Evolutionary conservation across 1,140 invertebrate species (phyloP), one percentile per base, ranked within the genome.

Genomic region (Globodera rostochiensis): DNA sequence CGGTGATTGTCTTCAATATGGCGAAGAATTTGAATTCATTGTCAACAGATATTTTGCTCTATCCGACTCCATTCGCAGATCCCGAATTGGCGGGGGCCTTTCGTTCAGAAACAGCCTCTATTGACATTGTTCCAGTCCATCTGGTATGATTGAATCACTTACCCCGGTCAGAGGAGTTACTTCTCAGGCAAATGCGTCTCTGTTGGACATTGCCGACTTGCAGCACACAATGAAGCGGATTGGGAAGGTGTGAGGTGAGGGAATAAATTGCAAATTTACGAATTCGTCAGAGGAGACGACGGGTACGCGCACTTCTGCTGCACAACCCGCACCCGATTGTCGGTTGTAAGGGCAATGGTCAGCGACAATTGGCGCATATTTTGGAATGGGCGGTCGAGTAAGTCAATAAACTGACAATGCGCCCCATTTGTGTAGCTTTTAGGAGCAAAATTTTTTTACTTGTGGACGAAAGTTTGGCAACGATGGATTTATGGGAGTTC

Each of bases 401-500:
- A 9, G 66, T 60, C 45, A 66, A 66, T n/a, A 45, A n/a, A 76
- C 4, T 13, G 57, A 21, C 11, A 13, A 64, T 9, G 70, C 45
- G 25, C 25, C 19, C 13, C 57, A 66, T 77, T 25, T 45, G 11
- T 45, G 15, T 53, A 11, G 8, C 21, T 74, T 74, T 25, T n/a
- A 77, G 74, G 57, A 13, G 69, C 47, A 50, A 64, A 6, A 57
- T 77, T 11, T 77, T 77, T 69, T 15, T 77, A 36, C 13, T 77
- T 13, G 47, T 77, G 45, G 60, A 77, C 69, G 76, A 77, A 46
- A 77, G 76, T 69, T 66, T 77, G 21, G 76, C 76, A 8, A 49
- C 76, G n/a, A 45, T 77, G 64, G 53, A 77, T 66, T 66, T 77
- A 49, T 77, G 76, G 76, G 76, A 77, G 69, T 77, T 77, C 69